phyloP scores from a whole-genome alignment of 2,797 vertebrate genomes.

The Pitangus sulphuratus region DNA sequence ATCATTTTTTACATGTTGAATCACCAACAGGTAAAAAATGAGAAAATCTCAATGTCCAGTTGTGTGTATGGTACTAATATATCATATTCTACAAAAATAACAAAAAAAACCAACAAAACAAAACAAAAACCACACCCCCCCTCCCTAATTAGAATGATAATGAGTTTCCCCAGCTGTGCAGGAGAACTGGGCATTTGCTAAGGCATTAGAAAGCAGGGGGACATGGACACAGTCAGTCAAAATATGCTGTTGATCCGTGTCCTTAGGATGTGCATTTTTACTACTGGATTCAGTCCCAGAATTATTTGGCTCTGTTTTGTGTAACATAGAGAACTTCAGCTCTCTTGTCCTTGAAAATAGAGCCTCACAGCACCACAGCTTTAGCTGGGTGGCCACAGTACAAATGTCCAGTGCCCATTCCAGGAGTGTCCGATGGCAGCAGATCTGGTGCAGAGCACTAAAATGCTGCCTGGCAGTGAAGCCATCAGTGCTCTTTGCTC shows the following conservation, averaged over 20 bases:
- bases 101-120: background rate
- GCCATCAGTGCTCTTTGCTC: background rate
- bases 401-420: rapidly evolving
- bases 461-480: background rate
- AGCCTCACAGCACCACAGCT: background rate
- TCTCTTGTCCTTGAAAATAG: background rate
- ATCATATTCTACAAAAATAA: background rate
- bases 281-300: conserved; percentile 17
- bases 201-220: background rate
- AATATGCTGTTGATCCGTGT: background rate
- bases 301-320: background rate
- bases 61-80: background rate
- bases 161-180: background rate
- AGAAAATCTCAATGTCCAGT: background rate
- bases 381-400: background rate
- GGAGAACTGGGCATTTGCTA: background rate
- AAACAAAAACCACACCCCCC: background rate
- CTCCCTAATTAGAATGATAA: background rate
- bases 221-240: background rate
- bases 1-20: background rate
- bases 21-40: background rate
- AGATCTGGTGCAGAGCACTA: background rate
- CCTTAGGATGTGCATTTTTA: background rate
- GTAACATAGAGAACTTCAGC: background rate
- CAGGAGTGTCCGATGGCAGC: rapidly evolving